Evolutionary conservation across 2,113 vertebrate species (phyloP).

Genomic region (Erinaceus europaeus): DNA sequence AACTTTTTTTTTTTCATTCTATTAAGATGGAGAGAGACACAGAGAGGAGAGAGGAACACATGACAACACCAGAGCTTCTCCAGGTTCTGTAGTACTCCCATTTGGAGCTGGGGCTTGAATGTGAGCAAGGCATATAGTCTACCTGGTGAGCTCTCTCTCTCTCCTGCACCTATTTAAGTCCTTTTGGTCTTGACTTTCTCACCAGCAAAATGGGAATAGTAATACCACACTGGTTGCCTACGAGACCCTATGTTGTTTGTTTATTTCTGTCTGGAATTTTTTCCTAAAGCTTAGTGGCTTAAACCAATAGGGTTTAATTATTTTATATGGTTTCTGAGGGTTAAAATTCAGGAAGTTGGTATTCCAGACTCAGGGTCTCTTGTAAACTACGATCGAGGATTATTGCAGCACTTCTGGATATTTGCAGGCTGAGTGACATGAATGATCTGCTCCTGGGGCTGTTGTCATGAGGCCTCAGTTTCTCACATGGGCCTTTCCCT

Average conservation of each 20-base stretch:
- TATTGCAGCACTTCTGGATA: not conserved
- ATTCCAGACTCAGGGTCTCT: not conserved
- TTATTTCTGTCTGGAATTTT: not conserved
- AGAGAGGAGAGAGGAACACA: too few relatives aligned
- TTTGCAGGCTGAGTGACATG: not conserved
- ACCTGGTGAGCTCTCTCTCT: too few relatives aligned
- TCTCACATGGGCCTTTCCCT: not conserved
- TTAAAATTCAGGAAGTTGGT: not conserved
- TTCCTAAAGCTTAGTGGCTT: not conserved
- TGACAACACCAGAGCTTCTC: too few relatives aligned
- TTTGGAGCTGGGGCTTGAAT: too few relatives aligned
- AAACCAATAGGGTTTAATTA: not conserved
- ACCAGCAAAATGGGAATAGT: not conserved
- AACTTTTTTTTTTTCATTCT: too few relatives aligned
- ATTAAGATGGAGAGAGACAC: too few relatives aligned
- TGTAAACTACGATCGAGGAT: not conserved
- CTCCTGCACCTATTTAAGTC: not conserved
- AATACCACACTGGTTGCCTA: not conserved
- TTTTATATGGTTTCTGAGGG: not conserved
- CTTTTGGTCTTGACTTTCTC: not conserved
- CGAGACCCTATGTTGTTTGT: not conserved
- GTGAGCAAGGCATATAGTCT: too few relatives aligned
- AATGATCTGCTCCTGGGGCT: not conserved
- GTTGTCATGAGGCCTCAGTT: not conserved
- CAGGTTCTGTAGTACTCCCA: too few relatives aligned